A percentile compares a stretch with the other conserved stretches of the same genome.
phyloP scores from a whole-genome alignment of 2,113 vertebrate species.

The Natator depressus region DNA sequence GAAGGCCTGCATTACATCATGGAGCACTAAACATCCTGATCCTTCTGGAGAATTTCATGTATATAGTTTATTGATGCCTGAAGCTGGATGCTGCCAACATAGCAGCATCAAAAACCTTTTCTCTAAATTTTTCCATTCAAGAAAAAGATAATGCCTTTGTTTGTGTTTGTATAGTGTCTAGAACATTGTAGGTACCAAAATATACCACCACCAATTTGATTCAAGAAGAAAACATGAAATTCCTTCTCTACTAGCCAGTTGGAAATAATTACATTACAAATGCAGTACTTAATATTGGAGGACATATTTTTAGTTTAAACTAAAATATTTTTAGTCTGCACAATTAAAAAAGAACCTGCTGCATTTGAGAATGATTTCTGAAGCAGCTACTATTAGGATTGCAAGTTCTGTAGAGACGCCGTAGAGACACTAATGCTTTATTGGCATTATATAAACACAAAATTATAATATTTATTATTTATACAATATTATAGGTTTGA shows the following conservation, averaged over 20 bases:
- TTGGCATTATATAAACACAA: background rate
- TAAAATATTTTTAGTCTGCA: background rate
- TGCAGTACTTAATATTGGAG: accelerated
- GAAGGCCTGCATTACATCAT: constrained; percentile 71
- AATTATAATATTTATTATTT: background rate
- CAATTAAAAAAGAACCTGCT: accelerated
- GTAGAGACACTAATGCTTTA: accelerated
- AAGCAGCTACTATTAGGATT: background rate
- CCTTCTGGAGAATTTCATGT: constrained; percentile 74
- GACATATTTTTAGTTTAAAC: background rate
- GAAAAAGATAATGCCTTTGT: background rate
- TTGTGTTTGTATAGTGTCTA: background rate
- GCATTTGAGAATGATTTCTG: background rate
- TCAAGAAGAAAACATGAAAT: background rate
- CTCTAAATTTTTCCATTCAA: constrained; percentile 24
- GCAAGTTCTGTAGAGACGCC: background rate
- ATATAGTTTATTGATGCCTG: constrained; percentile 55
- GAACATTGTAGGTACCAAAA: background rate
- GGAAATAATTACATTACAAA: background rate
- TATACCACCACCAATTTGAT: background rate
- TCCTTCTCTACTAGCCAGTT: background rate
- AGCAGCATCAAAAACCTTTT: constrained; percentile 5
- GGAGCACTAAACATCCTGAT: constrained; percentile 70
- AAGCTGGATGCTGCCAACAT: constrained; percentile 52
- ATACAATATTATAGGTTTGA: background rate